Evolutionary conservation across 2,797 vertebrate genomes (phyloP), one percentile per base, ranked within the genome.

Genomic region (Staurois parvus): DNA sequence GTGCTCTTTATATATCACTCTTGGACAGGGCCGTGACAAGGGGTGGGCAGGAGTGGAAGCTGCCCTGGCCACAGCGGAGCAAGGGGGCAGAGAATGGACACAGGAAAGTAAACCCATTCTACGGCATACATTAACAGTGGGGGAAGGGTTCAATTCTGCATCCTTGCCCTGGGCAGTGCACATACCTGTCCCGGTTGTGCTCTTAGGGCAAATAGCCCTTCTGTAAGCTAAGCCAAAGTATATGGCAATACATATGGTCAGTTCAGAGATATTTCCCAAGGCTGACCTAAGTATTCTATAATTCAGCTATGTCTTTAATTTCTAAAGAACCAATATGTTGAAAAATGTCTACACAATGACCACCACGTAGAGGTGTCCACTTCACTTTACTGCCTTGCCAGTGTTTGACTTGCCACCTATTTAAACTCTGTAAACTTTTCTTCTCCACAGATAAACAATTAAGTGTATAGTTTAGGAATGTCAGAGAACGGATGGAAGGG

Each of bases 381-480:
- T 26, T 66, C n/a, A 26, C 26, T 29, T 29, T 12, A 17, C 0
- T 66, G 64, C 28, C 10, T 62, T 59, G 52, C n/a, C 29, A 67
- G n/a, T 6, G 19, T 45, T 72, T 42, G 77, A 76, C 72, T 67
- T n/a, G 2, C 7, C 66, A 56, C 8, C 69, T 68, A 29, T 64
- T 13, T 73, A 42, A 70, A 13, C 24, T 81, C 29, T 69, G 69
- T 74, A 87, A 75, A 83, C 81, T 24, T 75, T 76, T 83, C 26
- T 69, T 79, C 19, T 62, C 32, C 9, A 12, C 62, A 79, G 75
- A 87, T 87, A 84, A 87, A 84, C 76, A 84, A 87, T 79, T 62
- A 87, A 29, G 74, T 30, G 40, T 30, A 79, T 68, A 42, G 79
- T 78, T 56, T 52, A 77, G 64, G 45, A 87, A 79, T 87, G 76